Evolutionary conservation across 1,140 invertebrate species (phyloP).

Genomic region (Hylaeus volcanicus): DNA sequence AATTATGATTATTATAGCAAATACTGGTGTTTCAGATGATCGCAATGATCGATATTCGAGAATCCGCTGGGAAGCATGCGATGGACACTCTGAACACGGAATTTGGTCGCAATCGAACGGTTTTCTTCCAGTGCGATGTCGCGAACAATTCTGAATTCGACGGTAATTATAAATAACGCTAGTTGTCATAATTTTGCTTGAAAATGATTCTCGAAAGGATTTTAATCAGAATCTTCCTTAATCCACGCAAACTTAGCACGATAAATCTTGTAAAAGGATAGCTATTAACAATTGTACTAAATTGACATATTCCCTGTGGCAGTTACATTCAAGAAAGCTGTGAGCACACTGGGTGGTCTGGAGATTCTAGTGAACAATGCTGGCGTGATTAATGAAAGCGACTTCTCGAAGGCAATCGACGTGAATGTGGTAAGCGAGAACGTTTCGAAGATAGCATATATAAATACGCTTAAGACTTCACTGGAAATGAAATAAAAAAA

Average conservation of each 20-base stretch:
- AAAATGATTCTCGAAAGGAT: too few species aligned
- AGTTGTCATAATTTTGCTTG: too few species aligned
- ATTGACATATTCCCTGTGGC: not conserved
- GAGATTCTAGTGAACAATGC: conserved; percentile 81
- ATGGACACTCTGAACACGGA: conserved; percentile 74
- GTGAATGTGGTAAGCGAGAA: conserved; percentile 76
- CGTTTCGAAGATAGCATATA: not conserved
- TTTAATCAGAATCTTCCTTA: too few species aligned
- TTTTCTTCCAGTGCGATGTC: conserved; percentile 80
- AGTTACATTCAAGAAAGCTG: conserved; percentile 68
- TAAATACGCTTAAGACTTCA: too few species aligned
- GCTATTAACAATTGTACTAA: not conserved
- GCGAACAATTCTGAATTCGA: conserved; percentile 75
- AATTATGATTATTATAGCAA: too few species aligned
- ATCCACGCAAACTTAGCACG: too few species aligned
- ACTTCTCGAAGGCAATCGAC: conserved; percentile 73
- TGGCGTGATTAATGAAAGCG: conserved; percentile 76
- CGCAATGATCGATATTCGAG: conserved; percentile 76
- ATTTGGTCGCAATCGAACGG: conserved; percentile 76
- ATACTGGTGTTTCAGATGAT: conserved; percentile 53
- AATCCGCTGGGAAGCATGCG: conserved; percentile 68
- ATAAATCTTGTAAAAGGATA: too few species aligned
- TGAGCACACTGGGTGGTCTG: conserved; percentile 65
- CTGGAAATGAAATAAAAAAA: too few species aligned
- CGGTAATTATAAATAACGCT: conserved; percentile 28